Evolutionary conservation across 2,888 invertebrate genomes (phyloP), one percentile per base, ranked within the genome.

Genomic region (Phortica okadai): DNA sequence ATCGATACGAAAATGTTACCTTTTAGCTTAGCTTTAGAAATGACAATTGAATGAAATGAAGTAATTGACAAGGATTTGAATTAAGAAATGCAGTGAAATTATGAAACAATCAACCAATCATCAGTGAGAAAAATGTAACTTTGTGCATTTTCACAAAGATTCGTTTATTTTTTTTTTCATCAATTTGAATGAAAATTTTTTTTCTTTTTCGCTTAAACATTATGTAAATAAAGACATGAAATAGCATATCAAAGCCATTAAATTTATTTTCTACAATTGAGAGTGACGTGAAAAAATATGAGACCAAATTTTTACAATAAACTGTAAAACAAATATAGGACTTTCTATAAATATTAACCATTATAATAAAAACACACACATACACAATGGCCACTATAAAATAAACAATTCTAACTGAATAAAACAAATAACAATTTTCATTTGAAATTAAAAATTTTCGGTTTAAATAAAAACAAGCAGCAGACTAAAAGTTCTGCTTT

Each of bases 11-110:
- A 59, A 69, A 42, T 69, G 69, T 69, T 69, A 69, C 25, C 42
- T 69, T 69, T 44, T 69, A 69, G 50, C 69, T 69, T 69, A 69
- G 69, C 33, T 41, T 64, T 64, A 64, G 64, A 25, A 25, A 64
- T 64, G 69, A 45, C 50, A 25, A 50, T 8, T 64, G 14, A 64
- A 41, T 69, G n/a, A 69, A 45, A 16, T 1, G 21, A 69, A 14
- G 10, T 25, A 33, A 66, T 33, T 10, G 44, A 69, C 21, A 41
- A 16, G 50, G 69, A 69, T 69, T 69, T 69, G 69, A 69, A 21
- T 16, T 16, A 45, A 33, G 33, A 50, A 69, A 50, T 7, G 16
- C 10, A 62, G 5, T 25, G 62, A 62, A 11, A 44, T 10, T 1
- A 69, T 4, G 8, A 44, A 45, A 33, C 25, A 59, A 16, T 11